Evolutionary conservation across 2,888 invertebrate species (phyloP), one percentile per base, ranked within the genome.

Genomic region (Torymus aiolomorphi): DNA sequence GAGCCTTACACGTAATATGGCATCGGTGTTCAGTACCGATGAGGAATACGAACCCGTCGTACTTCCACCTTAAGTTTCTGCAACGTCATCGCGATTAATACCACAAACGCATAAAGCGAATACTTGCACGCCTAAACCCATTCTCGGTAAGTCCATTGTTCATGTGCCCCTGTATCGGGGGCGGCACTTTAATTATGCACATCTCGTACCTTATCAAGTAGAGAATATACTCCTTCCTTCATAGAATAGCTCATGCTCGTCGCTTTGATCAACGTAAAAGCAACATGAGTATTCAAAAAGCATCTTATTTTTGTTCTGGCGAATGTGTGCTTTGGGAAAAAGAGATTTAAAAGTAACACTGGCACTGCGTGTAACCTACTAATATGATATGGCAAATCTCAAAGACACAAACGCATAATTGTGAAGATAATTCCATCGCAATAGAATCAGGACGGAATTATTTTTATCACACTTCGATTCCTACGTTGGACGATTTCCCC

Each of bases 381-480:
- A 78, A 59, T 57, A 78, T 73, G 69, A 76, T 80, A 82, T 82
- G 82, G 76, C 78, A 78, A 79, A 67, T 76, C 65, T 78, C 74
- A 62, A 81, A 75, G 76, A 82, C 76, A 73, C 76, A 82, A 80
- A 80, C 67, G 66, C 78, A 49, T 72, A n/a, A 63, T 63, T 51
- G 42, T 70, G 63, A 57, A 65, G 31, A 62, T 65, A 71, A 80
- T 80, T 80, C 67, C 73, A 80, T 75, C 74, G 20, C 16, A 51
- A 77, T 51, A 20, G 5, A 61, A 69, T 76, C 10, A 12, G 81
- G 80, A 78, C 82, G 84, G 84, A 82, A 83, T 72, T 81, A 74
- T 66, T 71, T 80, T 75, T 79, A 83, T 89, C 88, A 93, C 57
- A 94, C 93, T 89, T 94, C 94, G 76, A 94, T 93, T 72, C 92